Base-by-base conservation (phyloP, 2,797 vertebrate species). In the Otolemur crassicaudatus region DNA sequence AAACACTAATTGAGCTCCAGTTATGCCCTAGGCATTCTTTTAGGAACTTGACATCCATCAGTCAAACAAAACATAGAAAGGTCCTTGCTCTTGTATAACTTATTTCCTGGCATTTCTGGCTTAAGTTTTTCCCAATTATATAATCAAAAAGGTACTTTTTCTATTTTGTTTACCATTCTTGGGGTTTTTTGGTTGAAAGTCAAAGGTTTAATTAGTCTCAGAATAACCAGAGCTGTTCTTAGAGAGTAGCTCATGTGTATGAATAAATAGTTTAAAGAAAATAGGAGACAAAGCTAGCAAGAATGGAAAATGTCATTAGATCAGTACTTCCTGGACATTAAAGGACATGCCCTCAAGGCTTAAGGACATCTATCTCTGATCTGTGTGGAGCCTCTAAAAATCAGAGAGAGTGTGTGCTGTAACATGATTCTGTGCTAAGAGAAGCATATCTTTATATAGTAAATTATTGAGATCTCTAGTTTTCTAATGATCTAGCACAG, bases 191-290 rank as follows among this genome's bases (percentile, higher is more conserved):
- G 86, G 56, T 95, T 91, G 31, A 92, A 53, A 82, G 80, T 95
- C 75, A 84, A 65, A 95, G n/a, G 40, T 95, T 90, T 94, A 91
- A 83, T 97, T 94, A 84, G 63, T 88, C 43, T 97, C 53, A 91
- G 70, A 89, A 89, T 95, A 91, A 90, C 75, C 75, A 95, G 60
- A 91, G 76, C 82, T 92, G 31, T 67, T 67, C 65, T 67, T 67
- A 67, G 65, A 67, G 19, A 67, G 65, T n/a, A 67, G 76, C 49
- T 87, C 11, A 11, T 22, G 23, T 22, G 0, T 86, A 73, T 89
- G 75, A 92, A 87, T 96, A 94, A 95, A 85, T 91, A 56, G n/a
- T 80, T 97, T 94, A 87, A 92, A 96, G 73, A 96, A 34, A 91
- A 16, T 80, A 75, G 40, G 70, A 84, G 58, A 96, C 61, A 75